Conservation (phyloP, 2,113 vertebrate genomes). For the Jacana jacana region DNA sequence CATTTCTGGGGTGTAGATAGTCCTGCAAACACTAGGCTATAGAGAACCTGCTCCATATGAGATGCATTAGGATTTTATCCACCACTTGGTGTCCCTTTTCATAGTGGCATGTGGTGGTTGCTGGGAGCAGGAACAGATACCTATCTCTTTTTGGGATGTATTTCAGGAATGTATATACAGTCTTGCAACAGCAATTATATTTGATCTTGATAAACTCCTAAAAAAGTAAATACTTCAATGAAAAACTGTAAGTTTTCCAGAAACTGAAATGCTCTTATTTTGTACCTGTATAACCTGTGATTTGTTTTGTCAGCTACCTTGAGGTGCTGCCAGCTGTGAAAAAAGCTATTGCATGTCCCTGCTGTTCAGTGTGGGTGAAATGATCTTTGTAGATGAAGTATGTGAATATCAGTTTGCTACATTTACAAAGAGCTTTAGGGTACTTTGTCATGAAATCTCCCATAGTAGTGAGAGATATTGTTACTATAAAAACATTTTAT, state of each 20-base stretch:
- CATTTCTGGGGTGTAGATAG: not conserved
- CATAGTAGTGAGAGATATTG: slow-evolving; percentile 50
- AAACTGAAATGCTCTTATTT: not conserved
- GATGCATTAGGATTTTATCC: not conserved
- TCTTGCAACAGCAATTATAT: not conserved
- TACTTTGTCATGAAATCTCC: slow-evolving; percentile 53
- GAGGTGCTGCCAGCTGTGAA: slow-evolving; percentile 52
- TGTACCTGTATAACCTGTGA: slow-evolving; percentile 25
- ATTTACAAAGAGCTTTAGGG: slow-evolving; percentile 55
- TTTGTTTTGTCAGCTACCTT: slow-evolving; percentile 54
- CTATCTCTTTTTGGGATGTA: not conserved
- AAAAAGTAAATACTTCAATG: not conserved
- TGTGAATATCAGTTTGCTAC: slow-evolving; percentile 56
- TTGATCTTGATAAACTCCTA: not conserved
- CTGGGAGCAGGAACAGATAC: not conserved
- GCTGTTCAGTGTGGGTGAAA: slow-evolving; percentile 25
- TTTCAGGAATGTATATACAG: not conserved
- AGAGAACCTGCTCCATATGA: not conserved
- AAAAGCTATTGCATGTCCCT: slow-evolving; percentile 44
- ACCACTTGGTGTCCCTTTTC: not conserved
- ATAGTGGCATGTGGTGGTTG: not conserved
- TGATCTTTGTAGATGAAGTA: slow-evolving; percentile 52
- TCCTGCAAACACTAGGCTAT: not conserved
- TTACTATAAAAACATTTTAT: slow-evolving; percentile 65
- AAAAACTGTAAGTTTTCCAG: not conserved